Evolutionary conservation across 2,113 vertebrate genomes (phyloP).

Genomic region (Mionectes macconnelli): DNA sequence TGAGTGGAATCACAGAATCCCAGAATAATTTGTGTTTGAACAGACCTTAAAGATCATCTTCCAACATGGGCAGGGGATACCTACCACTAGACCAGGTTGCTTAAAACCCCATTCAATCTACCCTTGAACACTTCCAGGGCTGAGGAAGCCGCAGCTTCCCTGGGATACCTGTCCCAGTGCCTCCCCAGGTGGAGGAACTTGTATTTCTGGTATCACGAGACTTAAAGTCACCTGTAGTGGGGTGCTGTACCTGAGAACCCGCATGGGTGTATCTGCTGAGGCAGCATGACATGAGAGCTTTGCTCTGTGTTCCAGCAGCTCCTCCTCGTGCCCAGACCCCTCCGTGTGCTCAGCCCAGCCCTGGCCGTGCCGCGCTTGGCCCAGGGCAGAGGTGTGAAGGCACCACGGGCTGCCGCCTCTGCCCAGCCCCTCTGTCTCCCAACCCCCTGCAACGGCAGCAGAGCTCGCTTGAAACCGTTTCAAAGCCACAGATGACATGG

Average conservation of each 20-base stretch:
- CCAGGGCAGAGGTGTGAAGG: not conserved
- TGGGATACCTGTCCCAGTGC: not conserved
- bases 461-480: not conserved
- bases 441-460: not conserved
- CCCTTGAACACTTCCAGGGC: not conserved
- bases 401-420: not conserved
- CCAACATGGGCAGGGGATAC: accelerated
- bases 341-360: accelerated
- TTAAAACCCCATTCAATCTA: not conserved
- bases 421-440: not conserved
- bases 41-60: not conserved
- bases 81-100: not conserved
- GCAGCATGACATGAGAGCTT: accelerated
- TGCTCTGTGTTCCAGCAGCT: not conserved
- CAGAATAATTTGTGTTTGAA: not conserved
- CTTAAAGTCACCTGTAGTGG: accelerated
- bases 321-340: accelerated
- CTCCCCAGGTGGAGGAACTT: not conserved
- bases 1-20: not conserved
- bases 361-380: accelerated
- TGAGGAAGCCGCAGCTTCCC: not conserved
- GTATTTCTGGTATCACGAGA: not conserved
- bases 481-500: not conserved
- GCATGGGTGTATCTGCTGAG: accelerated
- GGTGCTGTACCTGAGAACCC: not conserved